Evolutionary conservation across 2,797 vertebrate genomes (phyloP).

Genomic region (Rhinella marina): DNA sequence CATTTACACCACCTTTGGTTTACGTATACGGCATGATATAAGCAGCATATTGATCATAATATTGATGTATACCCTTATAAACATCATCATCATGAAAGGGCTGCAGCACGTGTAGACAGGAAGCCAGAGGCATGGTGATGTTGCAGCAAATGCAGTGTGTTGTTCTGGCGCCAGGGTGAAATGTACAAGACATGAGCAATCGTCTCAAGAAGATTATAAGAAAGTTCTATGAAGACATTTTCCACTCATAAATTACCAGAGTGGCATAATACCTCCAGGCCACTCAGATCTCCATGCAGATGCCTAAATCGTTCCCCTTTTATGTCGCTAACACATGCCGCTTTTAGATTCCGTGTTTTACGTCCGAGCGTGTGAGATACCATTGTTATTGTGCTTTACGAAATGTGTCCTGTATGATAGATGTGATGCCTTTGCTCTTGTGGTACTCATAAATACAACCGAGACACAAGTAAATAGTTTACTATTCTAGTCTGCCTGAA

Average conservation of each 20-base stretch:
- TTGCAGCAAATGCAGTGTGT: not conserved
- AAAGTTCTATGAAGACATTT: not conserved
- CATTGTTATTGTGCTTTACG: not conserved
- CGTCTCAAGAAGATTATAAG: not conserved
- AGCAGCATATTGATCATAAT: not conserved
- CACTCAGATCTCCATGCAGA: not conserved
- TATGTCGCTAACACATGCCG: constrained; percentile 12
- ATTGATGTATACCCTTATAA: not conserved
- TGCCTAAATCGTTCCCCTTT: constrained; percentile 1
- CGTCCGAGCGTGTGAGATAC: not conserved
- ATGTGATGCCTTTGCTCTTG: constrained; percentile 29
- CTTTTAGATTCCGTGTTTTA: not conserved
- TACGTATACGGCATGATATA: not conserved
- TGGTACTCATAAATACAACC: constrained; percentile 40
- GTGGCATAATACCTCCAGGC: constrained; percentile 3
- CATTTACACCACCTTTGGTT: not conserved
- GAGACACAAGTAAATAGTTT: constrained; percentile 58
- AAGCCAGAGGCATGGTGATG: not conserved
- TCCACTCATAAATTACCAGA: constrained; percentile 2
- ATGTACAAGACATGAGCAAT: constrained; percentile 3
- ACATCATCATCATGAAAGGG: not conserved
- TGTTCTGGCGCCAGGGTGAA: constrained; percentile 15
- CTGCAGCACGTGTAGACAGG: not conserved
- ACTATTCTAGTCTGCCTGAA: constrained; percentile 49
- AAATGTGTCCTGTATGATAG: constrained; percentile 28